phyloP scores from a whole-genome alignment of 2,797 vertebrate genomes.

The Lerista edwardsae region DNA sequence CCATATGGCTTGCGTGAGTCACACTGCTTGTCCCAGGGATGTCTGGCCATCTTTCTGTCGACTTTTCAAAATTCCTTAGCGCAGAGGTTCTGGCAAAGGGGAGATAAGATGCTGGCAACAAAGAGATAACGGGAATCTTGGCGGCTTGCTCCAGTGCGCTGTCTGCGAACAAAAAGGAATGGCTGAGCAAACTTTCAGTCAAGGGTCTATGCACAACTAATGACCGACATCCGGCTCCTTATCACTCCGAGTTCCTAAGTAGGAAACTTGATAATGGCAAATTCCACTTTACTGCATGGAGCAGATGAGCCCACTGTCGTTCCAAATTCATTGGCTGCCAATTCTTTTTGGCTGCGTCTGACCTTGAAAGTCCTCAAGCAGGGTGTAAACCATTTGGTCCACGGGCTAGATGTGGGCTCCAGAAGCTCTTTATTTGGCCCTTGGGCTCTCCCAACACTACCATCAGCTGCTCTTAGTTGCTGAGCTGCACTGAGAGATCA shows the following conservation, averaged over 20 bases:
- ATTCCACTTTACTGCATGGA: background rate
- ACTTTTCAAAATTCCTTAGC: background rate
- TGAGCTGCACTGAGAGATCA: too few relatives aligned
- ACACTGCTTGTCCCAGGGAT: conserved; percentile 6
- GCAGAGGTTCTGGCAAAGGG: background rate
- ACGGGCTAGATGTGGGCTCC: too few relatives aligned
- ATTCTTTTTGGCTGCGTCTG: background rate
- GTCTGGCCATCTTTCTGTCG: conserved; percentile 11
- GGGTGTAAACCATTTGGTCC: too few relatives aligned
- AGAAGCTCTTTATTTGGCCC: too few relatives aligned
- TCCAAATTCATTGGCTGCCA: background rate
- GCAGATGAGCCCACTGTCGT: background rate
- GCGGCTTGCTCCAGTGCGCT: background rate
- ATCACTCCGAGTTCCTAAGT: background rate
- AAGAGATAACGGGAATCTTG: background rate
- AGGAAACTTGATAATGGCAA: background rate
- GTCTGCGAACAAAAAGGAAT: conserved; percentile 5
- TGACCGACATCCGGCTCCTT: background rate
- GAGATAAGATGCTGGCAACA: conserved; percentile 19
- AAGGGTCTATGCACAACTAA: conserved; percentile 1
- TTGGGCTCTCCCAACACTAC: too few relatives aligned
- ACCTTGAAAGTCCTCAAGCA: background rate
- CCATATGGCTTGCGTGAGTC: background rate
- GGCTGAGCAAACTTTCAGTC: conserved; percentile 6
- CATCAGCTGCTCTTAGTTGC: too few relatives aligned